Conservation (phyloP, 2,113 vertebrate genomes). For the Grallaria varia region DNA sequence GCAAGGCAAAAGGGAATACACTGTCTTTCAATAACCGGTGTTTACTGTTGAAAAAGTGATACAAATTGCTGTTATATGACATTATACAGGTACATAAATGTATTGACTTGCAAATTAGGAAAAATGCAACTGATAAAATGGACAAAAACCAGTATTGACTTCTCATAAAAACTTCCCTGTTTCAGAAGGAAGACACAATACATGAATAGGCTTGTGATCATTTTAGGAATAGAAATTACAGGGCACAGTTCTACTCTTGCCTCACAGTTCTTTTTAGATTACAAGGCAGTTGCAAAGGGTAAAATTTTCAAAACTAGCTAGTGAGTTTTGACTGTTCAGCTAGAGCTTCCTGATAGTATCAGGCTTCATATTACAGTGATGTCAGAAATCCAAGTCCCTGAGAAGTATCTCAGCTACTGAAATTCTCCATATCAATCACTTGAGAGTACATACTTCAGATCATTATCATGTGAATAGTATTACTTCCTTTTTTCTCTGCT, state of each 20-base stretch:
- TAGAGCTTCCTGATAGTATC: background rate
- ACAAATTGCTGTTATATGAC: background rate
- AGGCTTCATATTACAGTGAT: slow-evolving; percentile 2
- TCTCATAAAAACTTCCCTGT: background rate
- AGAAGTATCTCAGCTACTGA: slow-evolving; percentile 3
- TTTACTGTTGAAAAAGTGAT: background rate
- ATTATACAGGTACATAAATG: background rate
- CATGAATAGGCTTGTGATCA: background rate
- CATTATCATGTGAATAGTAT: background rate
- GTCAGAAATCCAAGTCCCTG: background rate
- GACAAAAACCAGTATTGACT: background rate
- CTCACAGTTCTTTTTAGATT: background rate
- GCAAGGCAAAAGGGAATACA: background rate
- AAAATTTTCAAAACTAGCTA: background rate
- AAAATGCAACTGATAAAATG: background rate
- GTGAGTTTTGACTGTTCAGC: background rate
- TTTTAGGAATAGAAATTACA: background rate
- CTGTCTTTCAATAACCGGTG: background rate
- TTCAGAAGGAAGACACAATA: background rate
- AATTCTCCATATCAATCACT: background rate
- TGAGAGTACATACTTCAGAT: background rate
- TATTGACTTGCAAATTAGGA: background rate
- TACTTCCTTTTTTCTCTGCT: background rate
- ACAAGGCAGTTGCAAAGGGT: background rate
- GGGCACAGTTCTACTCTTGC: background rate